Evolutionary conservation across 2,113 vertebrate species (phyloP), one percentile per base, ranked within the genome.

Genomic region (Leucoraja erinaceus): DNA sequence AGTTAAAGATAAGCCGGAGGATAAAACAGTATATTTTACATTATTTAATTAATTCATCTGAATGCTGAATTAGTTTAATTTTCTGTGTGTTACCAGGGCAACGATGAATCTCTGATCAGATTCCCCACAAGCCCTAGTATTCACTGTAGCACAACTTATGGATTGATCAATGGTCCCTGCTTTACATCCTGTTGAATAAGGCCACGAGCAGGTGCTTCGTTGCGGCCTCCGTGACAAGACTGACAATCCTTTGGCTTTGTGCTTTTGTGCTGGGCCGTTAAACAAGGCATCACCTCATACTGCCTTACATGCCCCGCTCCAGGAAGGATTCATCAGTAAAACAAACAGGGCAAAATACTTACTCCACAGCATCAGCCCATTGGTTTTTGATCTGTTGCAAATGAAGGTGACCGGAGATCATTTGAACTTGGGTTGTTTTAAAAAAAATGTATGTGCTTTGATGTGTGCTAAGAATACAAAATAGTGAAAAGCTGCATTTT

Each of bases 201-300:
- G 78, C 94, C 93, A 92, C 94, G 93, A 76, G 90, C 31, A 93
- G 93, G 93, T 93, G 75, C 20, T 20, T 94, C 33, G 33, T 0
- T 93, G 70, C 22, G 91, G 0, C 90, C 86, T 79, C 4, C 28
- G 63, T 66, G 10, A 54, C 83, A 88, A 20, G 74, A 92, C 25
- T 93, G 78, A 2, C 93, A 4, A 11, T n/a, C 79, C 61, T 90
- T 16, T 93, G 84, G 94, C 92, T 77, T 88, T 61, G 81, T 93
- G 0, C 4, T 70, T 18, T 6, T 56, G 0, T 4, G 28, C 38
- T 47, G 38, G 38, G 5, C 7, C 7, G 0, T 47, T 10, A 0
- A 8, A 66, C 14, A 72, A 72, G 18, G 22, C 70, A 3, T 20
- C 70, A 72, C 16, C 22, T 5, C 70, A 8, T 66, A 66, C 63